Conservation (phyloP, 1,140 invertebrate genomes). For the Drosophila asahinai region DNA sequence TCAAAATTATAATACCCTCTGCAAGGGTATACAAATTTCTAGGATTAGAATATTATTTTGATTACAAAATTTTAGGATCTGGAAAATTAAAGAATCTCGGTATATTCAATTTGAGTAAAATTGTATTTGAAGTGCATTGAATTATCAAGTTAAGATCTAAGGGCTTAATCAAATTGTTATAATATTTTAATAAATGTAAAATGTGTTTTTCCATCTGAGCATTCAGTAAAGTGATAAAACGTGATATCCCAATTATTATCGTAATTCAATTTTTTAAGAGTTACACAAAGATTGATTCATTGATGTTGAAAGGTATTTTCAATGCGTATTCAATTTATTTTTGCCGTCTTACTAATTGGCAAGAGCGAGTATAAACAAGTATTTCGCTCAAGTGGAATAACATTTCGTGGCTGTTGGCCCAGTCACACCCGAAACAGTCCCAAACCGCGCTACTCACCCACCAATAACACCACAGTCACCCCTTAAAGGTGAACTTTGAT, state of each 20-base stretch:
- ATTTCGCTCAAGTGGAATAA: slow-evolving; percentile 52
- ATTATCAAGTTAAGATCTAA: no score
- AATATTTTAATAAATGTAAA: not conserved
- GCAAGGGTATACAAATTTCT: no score
- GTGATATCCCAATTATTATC: not conserved
- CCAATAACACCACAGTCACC: not conserved
- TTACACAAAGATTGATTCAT: not conserved
- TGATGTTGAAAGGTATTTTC: not conserved
- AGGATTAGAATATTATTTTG: no score
- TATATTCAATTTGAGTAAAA: no score
- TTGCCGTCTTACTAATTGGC: slow-evolving; percentile 67
- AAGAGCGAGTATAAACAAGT: slow-evolving; percentile 23
- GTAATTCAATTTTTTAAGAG: not conserved
- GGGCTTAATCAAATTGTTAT: no score
- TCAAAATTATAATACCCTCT: no score
- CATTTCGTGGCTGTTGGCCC: slow-evolving; percentile 42
- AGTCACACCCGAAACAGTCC: slow-evolving; percentile 24
- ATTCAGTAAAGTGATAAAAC: not conserved
- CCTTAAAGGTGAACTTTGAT: slow-evolving; percentile 50
- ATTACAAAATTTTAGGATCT: no score
- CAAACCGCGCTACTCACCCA: slow-evolving; percentile 11
- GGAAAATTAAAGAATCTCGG: no score
- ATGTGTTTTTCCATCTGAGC: not conserved
- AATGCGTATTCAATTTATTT: slow-evolving; percentile 59
- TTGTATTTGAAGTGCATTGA: no score